phyloP scores from a whole-genome alignment of 2,797 vertebrate genomes.

The Schizopygopsis malacanthus region DNA sequence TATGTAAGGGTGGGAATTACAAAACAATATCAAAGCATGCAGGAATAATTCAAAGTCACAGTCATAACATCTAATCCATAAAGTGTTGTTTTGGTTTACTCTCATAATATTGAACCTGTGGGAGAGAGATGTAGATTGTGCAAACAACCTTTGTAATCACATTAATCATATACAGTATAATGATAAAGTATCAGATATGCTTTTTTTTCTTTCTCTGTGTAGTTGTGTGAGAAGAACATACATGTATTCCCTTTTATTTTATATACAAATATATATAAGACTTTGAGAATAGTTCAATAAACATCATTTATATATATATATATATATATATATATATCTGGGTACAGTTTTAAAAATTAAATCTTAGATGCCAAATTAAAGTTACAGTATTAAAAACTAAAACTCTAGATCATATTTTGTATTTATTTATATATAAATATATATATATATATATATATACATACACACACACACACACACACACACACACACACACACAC shows the following conservation, averaged over 20 bases:
- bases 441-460: no score
- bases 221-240: not conserved
- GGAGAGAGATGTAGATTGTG: constrained; percentile 27
- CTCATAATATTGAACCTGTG: constrained; percentile 25
- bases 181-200: not conserved
- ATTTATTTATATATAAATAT: not conserved
- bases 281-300: not conserved
- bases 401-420: not conserved
- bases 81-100: not conserved
- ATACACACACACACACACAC: no score
- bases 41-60: constrained; percentile 1
- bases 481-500: accelerated
- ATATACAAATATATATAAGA: not conserved
- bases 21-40: constrained; percentile 10
- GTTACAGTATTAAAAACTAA: not conserved
- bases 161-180: not conserved
- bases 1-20: constrained; percentile 29
- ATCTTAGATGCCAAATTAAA: not conserved
- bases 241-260: not conserved
- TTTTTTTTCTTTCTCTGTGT: not conserved
- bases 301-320: not conserved
- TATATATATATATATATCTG: not conserved
- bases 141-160: constrained; percentile 19
- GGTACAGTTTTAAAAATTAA: not conserved
- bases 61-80: constrained; percentile 33